Percentiles rank a stretch among this genome's conserved stretches.
phyloP scores from a whole-genome alignment of 2,797 vertebrate genomes.

The Eospalax fontanierii region DNA sequence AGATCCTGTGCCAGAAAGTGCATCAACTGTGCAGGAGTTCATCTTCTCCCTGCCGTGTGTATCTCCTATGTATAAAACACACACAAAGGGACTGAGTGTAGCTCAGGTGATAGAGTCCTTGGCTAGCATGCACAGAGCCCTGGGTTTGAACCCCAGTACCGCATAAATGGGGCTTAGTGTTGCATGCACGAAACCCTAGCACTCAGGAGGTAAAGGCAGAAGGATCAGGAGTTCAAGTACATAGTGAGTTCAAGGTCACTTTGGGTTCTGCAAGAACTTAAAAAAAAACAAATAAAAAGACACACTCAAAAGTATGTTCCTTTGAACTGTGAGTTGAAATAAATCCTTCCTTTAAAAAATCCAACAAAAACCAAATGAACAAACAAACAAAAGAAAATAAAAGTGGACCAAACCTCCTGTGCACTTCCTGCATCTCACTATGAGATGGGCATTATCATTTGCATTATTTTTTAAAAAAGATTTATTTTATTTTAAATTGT shows the following conservation, averaged over 20 bases:
- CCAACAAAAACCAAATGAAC: background rate
- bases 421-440: background rate
- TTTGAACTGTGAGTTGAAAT: background rate
- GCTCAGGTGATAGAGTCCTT: background rate
- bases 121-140: background rate
- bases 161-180: background rate
- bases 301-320: background rate
- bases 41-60: background rate
- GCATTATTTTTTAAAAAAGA: background rate
- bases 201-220: background rate
- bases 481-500: background rate
- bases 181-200: background rate
- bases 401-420: accelerated
- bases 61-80: background rate
- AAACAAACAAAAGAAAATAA: background rate
- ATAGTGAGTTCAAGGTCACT: background rate
- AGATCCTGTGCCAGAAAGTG: slow-evolving; percentile 58
- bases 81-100: too few relatives aligned
- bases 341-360: background rate
- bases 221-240: background rate
- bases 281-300: background rate
- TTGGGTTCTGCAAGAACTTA: background rate
- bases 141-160: background rate
- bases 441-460: background rate
- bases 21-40: background rate